A percentile compares a stretch with the other conserved stretches of the same genome.
phyloP scores from a whole-genome alignment of 1,140 invertebrate species.

The Paracyclopina nana region DNA sequence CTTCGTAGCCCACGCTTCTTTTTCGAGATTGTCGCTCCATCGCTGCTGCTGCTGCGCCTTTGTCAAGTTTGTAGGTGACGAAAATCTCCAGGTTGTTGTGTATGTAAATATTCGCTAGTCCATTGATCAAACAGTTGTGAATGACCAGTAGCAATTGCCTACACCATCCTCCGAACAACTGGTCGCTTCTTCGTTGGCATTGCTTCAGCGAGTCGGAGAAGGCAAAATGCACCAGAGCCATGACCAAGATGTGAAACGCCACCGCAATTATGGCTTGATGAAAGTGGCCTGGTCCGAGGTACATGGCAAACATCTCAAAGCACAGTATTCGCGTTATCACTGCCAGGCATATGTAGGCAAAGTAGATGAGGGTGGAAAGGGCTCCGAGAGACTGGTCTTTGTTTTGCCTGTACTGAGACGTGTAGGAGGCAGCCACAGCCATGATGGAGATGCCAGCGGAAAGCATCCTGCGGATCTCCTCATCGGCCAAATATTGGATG shows the following conservation, averaged over 20 bases:
- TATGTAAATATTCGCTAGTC: constrained; percentile 7
- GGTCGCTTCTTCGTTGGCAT: not conserved
- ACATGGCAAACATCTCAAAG: constrained; percentile 13
- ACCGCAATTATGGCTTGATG: not conserved
- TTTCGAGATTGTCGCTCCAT: no score
- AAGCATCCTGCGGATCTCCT: not conserved
- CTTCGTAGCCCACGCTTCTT: no score
- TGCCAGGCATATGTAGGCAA: not conserved
- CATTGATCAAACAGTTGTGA: constrained; percentile 10
- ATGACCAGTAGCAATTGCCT: not conserved
- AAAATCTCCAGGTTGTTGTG: constrained; percentile 9
- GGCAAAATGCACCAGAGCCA: constrained; percentile 1
- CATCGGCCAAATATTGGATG: not conserved
- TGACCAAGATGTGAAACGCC: not conserved
- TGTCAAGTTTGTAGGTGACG: not conserved
- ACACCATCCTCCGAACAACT: not conserved
- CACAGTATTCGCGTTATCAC: constrained; percentile 6
- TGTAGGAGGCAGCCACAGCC: constrained; percentile 4
- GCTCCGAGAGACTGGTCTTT: constrained; percentile 7
- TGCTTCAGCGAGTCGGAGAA: constrained; percentile 2
- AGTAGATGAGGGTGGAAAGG: constrained; percentile 6
- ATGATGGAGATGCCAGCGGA: constrained; percentile 6
- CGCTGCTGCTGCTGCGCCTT: no score
- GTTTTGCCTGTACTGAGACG: constrained; percentile 3
- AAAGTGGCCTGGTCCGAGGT: constrained; percentile 6